Base-by-base conservation (phyloP, 2,797 vertebrate species). In the Echeneis naucrates region DNA sequence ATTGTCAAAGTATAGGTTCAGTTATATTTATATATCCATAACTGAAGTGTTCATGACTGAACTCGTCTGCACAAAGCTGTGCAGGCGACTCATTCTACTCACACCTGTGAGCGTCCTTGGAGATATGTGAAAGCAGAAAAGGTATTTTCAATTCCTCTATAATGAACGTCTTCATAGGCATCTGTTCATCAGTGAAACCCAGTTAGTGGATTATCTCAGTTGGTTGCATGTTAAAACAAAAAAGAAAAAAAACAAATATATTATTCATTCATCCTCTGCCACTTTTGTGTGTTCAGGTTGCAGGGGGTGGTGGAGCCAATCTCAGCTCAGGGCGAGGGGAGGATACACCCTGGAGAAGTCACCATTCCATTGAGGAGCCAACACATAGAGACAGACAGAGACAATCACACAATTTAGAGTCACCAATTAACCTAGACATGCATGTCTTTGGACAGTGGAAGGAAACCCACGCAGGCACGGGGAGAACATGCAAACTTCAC, bases 41-140 rank as follows among this genome's bases (percentile, higher is more conserved):
- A n/a, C n/a, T n/a, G n/a, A n/a, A n/a, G n/a, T n/a, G n/a, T 68
- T 64, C 64, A 55, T 35, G 33, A 60, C 45, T 68, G 61, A 80
- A 78, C 83, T 72, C 16, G 6, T 42, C 16, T 42, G 5, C 23
- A 0, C 30, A 48, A 67, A 83, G 76, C 76, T 51, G 53, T 50
- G 70, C 59, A 62, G 47, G 67, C 9, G 71, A 70, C 68, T 79
- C 79, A 88, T 80, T 88, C 79, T 75, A 75, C 84, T 79, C 82
- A 68, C 89, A 93, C 86, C 89, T 92, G 88, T 88, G 72, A 83
- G 73, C 85, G 72, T 88, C 91, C 88, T 85, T 65, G 58, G 88
- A 87, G 86, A 92, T 48, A 37, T 57, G 71, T 23, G 14, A 33
- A 68, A 83, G 73, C 57, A 64, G 85, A 82, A 67, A 56, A 84